A percentile compares a stretch with the other conserved stretches of the same genome.
Conservation (phyloP, 2,888 invertebrate genomes). For the Sabellastarte sp. region DNA sequence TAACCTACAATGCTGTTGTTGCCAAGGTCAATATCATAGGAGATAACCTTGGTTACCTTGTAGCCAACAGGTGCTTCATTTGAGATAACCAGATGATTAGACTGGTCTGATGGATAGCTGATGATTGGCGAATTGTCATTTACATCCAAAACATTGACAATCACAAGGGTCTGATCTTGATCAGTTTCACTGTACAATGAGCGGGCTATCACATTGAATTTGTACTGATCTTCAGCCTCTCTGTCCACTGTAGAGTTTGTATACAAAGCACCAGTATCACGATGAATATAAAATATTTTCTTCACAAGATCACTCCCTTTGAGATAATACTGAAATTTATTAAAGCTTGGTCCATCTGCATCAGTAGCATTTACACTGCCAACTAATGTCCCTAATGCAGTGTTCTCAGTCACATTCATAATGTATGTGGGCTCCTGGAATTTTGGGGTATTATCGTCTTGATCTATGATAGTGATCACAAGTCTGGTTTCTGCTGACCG, state of each 20-base stretch:
- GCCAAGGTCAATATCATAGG: not conserved
- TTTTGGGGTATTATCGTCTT: not conserved
- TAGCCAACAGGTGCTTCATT: not conserved
- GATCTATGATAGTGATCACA: not conserved
- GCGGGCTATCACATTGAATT: not conserved
- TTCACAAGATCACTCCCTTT: not conserved
- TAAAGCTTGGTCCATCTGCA: not conserved
- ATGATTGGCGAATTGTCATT: conserved; percentile 1
- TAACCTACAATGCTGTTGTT: not conserved
- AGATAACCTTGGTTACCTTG: not conserved
- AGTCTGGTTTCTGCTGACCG: not conserved
- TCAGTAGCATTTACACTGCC: conserved; percentile 1
- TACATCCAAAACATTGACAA: not conserved
- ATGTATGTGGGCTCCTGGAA: not conserved
- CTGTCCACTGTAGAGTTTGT: not conserved
- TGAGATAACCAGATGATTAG: not conserved
- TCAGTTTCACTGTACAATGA: not conserved
- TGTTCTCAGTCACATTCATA: not conserved
- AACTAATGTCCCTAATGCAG: not conserved
- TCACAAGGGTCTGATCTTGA: not conserved
- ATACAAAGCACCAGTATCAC: not conserved
- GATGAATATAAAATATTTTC: not conserved
- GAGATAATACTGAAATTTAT: not conserved
- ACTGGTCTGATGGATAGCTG: not conserved
- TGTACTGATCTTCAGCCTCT: not conserved